Conservation (phyloP, 2,797 vertebrate genomes). For the Rallus crepitans region DNA sequence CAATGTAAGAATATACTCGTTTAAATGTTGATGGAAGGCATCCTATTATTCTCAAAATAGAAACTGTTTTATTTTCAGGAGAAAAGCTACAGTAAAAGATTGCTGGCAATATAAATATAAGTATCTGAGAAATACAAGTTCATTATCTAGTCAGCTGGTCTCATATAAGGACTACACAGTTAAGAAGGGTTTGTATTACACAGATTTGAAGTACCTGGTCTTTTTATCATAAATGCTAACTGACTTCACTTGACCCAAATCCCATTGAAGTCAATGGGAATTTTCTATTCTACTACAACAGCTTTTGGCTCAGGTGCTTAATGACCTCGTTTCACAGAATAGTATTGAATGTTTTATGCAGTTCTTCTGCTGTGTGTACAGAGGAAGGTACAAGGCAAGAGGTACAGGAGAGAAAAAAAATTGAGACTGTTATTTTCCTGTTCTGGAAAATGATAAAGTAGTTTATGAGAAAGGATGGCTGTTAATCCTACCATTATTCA, state of each 20-base stretch:
- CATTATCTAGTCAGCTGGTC: neutral
- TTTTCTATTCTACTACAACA: neutral
- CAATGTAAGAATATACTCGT: neutral
- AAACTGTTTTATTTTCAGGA: neutral
- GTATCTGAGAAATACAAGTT: neutral
- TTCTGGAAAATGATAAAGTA: neutral
- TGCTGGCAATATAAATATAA: neutral
- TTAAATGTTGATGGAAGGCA: neutral
- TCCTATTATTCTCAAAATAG: neutral
- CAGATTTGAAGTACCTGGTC: neutral
- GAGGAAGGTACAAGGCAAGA: neutral
- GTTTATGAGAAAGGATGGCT: neutral
- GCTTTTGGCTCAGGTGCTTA: neutral
- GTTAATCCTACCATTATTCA: neutral
- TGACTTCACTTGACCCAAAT: neutral
- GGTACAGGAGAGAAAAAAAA: neutral
- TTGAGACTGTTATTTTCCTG: neutral
- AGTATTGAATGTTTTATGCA: neutral
- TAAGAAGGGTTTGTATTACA: neutral
- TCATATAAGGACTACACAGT: neutral
- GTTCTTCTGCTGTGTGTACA: neutral
- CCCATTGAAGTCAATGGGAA: neutral
- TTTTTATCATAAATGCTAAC: neutral
- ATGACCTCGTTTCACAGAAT: neutral
- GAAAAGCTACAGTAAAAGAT: neutral